A percentile compares a stretch with the other conserved stretches of the same genome.
Evolutionary conservation across 2,113 vertebrate genomes (phyloP).

Genomic region (Chaetodon auriga): DNA sequence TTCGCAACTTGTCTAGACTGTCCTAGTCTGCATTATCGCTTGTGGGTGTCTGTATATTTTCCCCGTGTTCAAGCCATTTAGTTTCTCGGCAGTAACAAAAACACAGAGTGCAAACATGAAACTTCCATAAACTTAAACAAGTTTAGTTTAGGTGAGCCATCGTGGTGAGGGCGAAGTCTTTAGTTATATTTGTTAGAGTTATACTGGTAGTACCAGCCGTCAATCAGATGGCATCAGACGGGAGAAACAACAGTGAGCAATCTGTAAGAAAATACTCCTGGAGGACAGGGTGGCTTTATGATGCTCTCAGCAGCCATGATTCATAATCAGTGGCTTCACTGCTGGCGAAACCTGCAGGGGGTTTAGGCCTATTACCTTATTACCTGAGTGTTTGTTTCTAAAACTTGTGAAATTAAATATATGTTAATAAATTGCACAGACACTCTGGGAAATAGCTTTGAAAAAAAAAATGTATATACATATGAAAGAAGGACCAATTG

Average conservation of each 20-base stretch:
- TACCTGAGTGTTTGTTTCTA: conserved; percentile 32
- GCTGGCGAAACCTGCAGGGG: conserved; percentile 43
- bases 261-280: conserved; percentile 15
- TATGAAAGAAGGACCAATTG: too few relatives aligned
- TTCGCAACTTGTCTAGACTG: conserved; percentile 34
- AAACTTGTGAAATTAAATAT: conserved; percentile 42
- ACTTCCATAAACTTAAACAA: conserved; percentile 20
- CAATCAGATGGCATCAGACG: conserved; percentile 45
- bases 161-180: neutral
- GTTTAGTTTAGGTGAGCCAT: conserved; percentile 32
- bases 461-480: too few relatives aligned
- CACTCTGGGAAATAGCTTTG: conserved; percentile 32
- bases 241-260: conserved; percentile 28
- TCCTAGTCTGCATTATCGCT: conserved; percentile 4
- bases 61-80: neutral
- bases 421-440: conserved; percentile 43
- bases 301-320: conserved; percentile 18
- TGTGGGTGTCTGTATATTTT: conserved; percentile 23
- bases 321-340: conserved; percentile 47
- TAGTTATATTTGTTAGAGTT: conserved; percentile 36
- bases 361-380: conserved; percentile 23
- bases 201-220: conserved; percentile 18
- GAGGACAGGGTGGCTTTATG: conserved; percentile 6
- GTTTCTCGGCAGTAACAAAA: neutral
- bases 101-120: neutral